A percentile compares a stretch with the other conserved stretches of the same genome.
Conservation (phyloP, 35 echinoderm and acorn worm genomes). For the Apostichopus californicus region DNA sequence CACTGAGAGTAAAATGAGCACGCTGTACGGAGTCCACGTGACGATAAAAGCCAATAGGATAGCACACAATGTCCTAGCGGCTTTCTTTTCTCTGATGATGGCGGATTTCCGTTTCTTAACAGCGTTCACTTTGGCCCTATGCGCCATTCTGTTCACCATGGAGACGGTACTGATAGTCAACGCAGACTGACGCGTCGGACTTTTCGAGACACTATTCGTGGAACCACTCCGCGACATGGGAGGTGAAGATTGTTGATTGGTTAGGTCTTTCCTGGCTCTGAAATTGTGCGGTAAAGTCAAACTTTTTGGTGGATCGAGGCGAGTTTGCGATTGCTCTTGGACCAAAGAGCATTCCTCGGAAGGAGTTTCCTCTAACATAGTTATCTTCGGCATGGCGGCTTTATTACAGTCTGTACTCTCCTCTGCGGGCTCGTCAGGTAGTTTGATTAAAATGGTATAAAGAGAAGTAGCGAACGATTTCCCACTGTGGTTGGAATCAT, state of each 20-base stretch:
- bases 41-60: conserved; percentile 93
- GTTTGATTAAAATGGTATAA: conserved; percentile 97
- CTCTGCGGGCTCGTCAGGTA: conserved; percentile 73
- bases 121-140: conserved; percentile 83
- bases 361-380: conserved; percentile 83
- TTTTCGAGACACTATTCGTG: conserved; percentile 46
- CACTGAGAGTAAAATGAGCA: conserved; percentile 66
- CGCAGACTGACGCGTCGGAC: conserved; percentile 37
- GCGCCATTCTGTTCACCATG: conserved; percentile 85
- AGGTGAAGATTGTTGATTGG: conserved; percentile 22
- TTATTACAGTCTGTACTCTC: conserved; percentile 44
- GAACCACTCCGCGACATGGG: conserved; percentile 55
- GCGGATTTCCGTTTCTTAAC: conserved; percentile 81
- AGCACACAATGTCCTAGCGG: conserved; percentile 88
- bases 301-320: conserved; percentile 61
- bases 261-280: conserved; percentile 5
- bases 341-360: conserved; percentile 55
- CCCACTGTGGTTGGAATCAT: conserved; percentile 46
- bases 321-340: conserved; percentile 65
- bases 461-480: conserved; percentile 94
- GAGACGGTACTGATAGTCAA: conserved; percentile 90
- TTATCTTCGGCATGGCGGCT: conserved; percentile 74
- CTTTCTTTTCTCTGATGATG: conserved; percentile 97
- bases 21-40: conserved; percentile 97
- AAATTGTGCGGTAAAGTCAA: conserved; percentile 22